Evolutionary conservation across 2,113 vertebrate species (phyloP).

Genomic region (Trematomus loennbergii): DNA sequence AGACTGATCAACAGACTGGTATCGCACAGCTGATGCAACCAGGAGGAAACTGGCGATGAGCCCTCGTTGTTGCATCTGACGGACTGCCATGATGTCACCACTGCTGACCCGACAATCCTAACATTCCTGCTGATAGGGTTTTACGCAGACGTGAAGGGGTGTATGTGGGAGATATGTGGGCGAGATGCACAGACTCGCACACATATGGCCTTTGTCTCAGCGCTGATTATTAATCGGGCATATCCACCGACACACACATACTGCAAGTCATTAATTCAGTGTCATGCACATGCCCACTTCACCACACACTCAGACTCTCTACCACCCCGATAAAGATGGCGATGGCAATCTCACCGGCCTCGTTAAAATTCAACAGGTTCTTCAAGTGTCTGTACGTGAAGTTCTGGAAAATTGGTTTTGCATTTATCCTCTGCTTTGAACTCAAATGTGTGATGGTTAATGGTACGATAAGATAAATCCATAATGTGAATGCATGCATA

Average conservation of each 20-base stretch:
- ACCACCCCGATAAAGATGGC: constrained; percentile 47
- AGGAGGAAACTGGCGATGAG: constrained; percentile 63
- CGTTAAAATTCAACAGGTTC: constrained; percentile 75
- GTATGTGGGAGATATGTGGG: constrained; percentile 50
- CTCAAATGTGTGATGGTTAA: constrained; percentile 32
- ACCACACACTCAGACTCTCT: constrained; percentile 59
- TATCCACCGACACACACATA: constrained; percentile 42
- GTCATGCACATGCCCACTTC: constrained; percentile 64
- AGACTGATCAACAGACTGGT: constrained; percentile 40
- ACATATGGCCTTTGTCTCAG: constrained; percentile 75
- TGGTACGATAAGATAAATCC: constrained; percentile 39
- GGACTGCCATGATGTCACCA: constrained; percentile 76
- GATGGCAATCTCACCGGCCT: constrained; percentile 56
- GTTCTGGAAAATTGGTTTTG: constrained; percentile 44
- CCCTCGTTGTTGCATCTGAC: constrained; percentile 60
- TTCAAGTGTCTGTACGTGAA: constrained; percentile 59
- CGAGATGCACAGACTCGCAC: constrained; percentile 59
- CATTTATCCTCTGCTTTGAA: constrained; percentile 36
- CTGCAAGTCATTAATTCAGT: constrained; percentile 72
- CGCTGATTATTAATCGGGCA: constrained; percentile 74
- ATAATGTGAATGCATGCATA: constrained; percentile 37
- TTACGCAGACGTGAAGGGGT: constrained; percentile 50
- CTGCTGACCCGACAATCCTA: constrained; percentile 76
- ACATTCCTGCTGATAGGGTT: constrained; percentile 75
- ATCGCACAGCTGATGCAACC: constrained; percentile 70